Evolutionary conservation across 2,888 invertebrate genomes (phyloP).

Genomic region (Harpalus rufipes): DNA sequence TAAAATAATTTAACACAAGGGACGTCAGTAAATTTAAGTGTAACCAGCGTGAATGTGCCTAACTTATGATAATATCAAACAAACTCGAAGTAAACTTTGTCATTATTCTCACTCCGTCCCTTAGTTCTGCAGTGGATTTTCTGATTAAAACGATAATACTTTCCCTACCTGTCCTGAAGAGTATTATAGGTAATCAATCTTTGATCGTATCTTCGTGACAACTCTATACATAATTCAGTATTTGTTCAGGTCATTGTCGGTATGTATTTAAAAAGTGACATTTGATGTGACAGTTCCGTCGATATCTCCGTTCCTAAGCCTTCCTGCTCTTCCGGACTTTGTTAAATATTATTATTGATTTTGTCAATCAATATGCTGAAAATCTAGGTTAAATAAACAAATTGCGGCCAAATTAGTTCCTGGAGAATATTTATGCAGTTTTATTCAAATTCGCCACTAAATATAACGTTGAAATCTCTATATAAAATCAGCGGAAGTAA

Average conservation of each 20-base stretch:
- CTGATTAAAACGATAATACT: constrained; percentile 31
- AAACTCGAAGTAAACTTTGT: constrained; percentile 28
- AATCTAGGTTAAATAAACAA: constrained; percentile 36
- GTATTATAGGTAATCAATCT: constrained; percentile 65
- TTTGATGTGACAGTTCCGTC: constrained; percentile 62
- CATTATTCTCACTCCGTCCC: constrained; percentile 30
- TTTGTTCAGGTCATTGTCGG: constrained; percentile 65
- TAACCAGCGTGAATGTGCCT: background rate
- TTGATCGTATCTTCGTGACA: constrained; percentile 65
- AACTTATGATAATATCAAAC: constrained; percentile 43
- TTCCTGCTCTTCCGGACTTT: constrained; percentile 21
- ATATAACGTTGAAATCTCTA: background rate
- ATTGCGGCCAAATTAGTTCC: constrained; percentile 34
- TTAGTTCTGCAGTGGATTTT: constrained; percentile 4
- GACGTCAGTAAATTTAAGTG: background rate
- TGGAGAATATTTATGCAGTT: constrained; percentile 29
- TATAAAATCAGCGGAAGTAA: background rate
- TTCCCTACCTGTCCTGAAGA: constrained; percentile 43
- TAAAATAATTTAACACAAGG: background rate
- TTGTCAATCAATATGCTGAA: background rate
- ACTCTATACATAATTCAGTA: constrained; percentile 66
- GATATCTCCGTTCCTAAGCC: constrained; percentile 24
- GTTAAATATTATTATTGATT: constrained; percentile 42
- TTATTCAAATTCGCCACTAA: constrained; percentile 33
- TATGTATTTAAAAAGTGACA: constrained; percentile 65